Percentiles rank a stretch among this genome's conserved stretches.
Evolutionary conservation across 2,888 invertebrate genomes (phyloP).

Genomic region (Chrysolina haemoptera): DNA sequence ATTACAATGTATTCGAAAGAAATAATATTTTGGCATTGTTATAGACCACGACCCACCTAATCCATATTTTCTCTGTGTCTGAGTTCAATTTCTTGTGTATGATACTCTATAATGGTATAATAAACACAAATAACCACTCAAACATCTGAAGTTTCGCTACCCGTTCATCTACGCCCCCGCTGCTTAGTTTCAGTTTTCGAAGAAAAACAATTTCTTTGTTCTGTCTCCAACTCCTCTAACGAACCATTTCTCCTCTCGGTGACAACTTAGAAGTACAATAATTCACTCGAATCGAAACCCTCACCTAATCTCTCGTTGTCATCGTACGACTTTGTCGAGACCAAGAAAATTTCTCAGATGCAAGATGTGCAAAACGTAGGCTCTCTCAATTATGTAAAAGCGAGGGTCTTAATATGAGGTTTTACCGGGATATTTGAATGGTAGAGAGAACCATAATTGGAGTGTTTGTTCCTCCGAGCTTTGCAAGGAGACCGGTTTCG

Average conservation of each 20-base stretch:
- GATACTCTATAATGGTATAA: too few species aligned
- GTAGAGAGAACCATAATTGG: slow-evolving; percentile 52
- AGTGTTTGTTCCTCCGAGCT: slow-evolving; percentile 51
- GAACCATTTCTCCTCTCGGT: slow-evolving; percentile 11
- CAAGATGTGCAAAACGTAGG: slow-evolving; percentile 44
- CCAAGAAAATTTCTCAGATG: slow-evolving; percentile 26
- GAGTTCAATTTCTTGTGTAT: too few species aligned
- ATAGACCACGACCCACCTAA: too few species aligned
- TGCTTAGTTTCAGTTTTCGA: not conserved
- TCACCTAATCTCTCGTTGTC: slow-evolving; percentile 21
- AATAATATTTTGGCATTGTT: too few species aligned
- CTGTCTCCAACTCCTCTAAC: not conserved
- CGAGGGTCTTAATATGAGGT: slow-evolving; percentile 53
- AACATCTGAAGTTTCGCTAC: not conserved
- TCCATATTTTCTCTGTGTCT: too few species aligned
- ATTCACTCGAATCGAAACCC: slow-evolving; percentile 18
- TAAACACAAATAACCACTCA: not conserved
- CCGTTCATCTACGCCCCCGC: not conserved
- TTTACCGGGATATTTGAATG: slow-evolving; percentile 54
- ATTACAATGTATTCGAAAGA: too few species aligned
- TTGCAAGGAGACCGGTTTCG: slow-evolving; percentile 42
- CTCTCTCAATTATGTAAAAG: slow-evolving; percentile 53
- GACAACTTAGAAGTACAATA: slow-evolving; percentile 1
- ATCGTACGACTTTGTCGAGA: slow-evolving; percentile 23
- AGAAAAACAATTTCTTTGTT: not conserved